Evolutionary conservation across 2,113 vertebrate species (phyloP).

Genomic region (Phrynosoma blainvillii): DNA sequence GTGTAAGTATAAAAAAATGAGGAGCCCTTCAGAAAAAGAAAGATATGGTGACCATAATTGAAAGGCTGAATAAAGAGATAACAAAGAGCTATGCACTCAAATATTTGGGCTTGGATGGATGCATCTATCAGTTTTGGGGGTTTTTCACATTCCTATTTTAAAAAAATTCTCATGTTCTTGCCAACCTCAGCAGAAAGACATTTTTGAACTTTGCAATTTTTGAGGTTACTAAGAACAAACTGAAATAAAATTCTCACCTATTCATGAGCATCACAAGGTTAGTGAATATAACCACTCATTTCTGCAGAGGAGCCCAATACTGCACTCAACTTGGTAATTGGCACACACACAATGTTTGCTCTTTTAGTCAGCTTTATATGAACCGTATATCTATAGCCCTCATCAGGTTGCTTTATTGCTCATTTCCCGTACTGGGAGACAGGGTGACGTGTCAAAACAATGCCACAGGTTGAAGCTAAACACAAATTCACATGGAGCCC

Average conservation of each 20-base stretch:
- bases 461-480: neutral
- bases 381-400: neutral
- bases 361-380: neutral
- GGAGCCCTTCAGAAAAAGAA: too few relatives aligned
- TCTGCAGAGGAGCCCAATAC: neutral
- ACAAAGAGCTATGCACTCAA: too few relatives aligned
- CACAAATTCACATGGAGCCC: neutral
- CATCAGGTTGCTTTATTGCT: neutral
- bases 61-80: too few relatives aligned
- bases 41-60: too few relatives aligned
- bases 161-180: neutral
- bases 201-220: too few relatives aligned
- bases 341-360: neutral
- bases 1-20: neutral
- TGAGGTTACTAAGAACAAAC: too few relatives aligned
- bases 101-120: too few relatives aligned
- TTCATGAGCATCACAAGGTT: neutral
- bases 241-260: too few relatives aligned
- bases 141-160: too few relatives aligned
- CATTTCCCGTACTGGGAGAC: neutral
- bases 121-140: too few relatives aligned
- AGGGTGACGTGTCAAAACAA: neutral
- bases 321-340: neutral
- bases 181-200: too few relatives aligned
- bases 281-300: neutral